A percentile compares a stretch with the other conserved stretches of the same genome.
Conservation (phyloP, 2,113 vertebrate genomes). For the Microtus ochrogaster region DNA sequence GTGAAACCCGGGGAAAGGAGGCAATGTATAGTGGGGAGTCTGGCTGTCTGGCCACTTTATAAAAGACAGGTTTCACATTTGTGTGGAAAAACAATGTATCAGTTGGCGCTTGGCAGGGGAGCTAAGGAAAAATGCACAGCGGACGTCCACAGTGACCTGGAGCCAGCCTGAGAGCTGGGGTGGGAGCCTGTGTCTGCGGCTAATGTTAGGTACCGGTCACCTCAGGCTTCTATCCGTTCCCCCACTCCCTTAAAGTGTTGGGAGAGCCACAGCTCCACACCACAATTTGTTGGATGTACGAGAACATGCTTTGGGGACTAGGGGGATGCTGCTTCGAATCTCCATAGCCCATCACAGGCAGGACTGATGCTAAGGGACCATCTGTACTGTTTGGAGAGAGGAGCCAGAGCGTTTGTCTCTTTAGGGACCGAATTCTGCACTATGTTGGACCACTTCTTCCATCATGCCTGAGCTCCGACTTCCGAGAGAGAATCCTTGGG, state of each 20-base stretch:
- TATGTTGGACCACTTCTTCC: too few relatives aligned
- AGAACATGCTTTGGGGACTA: neutral
- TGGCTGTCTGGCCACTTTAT: neutral
- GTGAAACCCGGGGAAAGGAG: neutral
- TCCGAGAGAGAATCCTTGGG: neutral
- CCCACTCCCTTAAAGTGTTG: neutral
- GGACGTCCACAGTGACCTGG: neutral
- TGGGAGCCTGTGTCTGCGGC: neutral
- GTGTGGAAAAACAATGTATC: conserved; percentile 18
- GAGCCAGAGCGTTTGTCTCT: rapidly evolving
- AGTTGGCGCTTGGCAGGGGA: neutral
- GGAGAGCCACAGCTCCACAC: neutral
- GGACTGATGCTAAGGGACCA: rapidly evolving
- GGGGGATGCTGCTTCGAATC: neutral
- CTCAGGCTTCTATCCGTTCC: neutral
- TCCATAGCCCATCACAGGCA: neutral
- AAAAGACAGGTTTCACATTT: conserved; percentile 2
- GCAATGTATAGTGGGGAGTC: neutral
- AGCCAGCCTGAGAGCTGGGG: neutral
- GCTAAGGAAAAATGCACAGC: neutral
- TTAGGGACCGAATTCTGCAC: neutral
- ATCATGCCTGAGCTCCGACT: neutral
- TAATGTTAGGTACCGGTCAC: too few relatives aligned
- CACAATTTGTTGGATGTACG: neutral
- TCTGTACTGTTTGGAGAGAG: neutral